These are phyloP conservation scores for Acrobasis suavella DNA, from an alignment of 2,888 invertebrate species.

Conservation along the genomic window DNA sequence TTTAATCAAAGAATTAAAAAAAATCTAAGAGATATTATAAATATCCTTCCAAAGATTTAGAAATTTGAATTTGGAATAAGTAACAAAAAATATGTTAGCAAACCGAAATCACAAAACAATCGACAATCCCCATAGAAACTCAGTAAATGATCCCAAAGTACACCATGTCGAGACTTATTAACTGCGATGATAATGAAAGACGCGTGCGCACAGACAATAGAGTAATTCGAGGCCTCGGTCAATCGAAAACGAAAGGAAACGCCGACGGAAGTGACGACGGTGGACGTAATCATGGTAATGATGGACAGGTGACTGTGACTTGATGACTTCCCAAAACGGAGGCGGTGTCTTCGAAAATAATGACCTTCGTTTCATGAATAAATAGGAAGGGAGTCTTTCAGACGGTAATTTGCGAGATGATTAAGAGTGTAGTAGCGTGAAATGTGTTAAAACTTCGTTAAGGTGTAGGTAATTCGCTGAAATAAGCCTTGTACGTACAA, in stretches of 20 bases:
- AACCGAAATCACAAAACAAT: not conserved
- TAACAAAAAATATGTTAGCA: too few relatives aligned
- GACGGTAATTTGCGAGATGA: not conserved
- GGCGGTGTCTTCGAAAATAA: conserved; percentile 20
- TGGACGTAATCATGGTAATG: conserved; percentile 42
- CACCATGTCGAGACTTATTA: conserved; percentile 12
- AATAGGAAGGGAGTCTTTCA: not conserved
- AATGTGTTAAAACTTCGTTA: not conserved
- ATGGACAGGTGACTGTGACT: conserved; percentile 41
- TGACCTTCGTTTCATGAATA: conserved; percentile 4
- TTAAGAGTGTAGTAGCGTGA: not conserved
- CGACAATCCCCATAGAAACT: not conserved
- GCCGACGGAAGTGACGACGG: conserved; percentile 61
- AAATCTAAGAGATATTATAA: too few relatives aligned
- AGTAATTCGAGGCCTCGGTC: conserved; percentile 71
- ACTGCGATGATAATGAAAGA: conserved; percentile 25
- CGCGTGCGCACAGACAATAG: conserved; percentile 57
- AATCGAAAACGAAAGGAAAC: conserved; percentile 78
- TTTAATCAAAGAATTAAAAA: too few relatives aligned
- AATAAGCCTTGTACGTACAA: not conserved
- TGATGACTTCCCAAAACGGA: conserved; percentile 38
- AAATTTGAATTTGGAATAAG: too few relatives aligned
- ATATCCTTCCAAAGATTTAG: too few relatives aligned
- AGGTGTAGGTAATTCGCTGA: not conserved
- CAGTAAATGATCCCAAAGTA: conserved; percentile 13